Evolutionary conservation across 2,113 vertebrate species (phyloP).

Genomic region (Mustela lutreola): DNA sequence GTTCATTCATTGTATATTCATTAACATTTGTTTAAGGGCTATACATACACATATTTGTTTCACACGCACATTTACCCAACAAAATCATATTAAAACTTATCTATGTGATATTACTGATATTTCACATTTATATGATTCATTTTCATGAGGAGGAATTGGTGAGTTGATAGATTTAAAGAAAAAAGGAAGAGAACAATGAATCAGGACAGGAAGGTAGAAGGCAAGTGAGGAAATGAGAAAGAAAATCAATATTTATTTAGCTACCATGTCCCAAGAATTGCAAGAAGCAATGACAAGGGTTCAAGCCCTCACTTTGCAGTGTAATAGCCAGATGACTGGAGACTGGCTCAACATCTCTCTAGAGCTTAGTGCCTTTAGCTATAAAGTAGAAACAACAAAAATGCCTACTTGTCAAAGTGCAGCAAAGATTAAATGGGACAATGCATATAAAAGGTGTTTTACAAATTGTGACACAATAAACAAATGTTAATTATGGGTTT

Average conservation of each 20-base stretch:
- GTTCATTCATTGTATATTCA: not conserved
- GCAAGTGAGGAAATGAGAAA: conserved; percentile 44
- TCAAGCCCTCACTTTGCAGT: conserved; percentile 61
- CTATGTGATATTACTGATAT: not conserved
- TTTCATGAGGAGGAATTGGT: not conserved
- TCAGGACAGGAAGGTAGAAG: conserved; percentile 35
- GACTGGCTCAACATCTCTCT: not conserved
- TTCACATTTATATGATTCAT: not conserved
- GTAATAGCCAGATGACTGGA: conserved; percentile 8
- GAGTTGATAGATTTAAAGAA: conserved; percentile 25
- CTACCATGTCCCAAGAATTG: conserved; percentile 21
- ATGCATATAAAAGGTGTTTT: conserved; percentile 47
- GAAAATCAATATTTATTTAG: conserved; percentile 71
- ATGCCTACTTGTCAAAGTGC: not conserved
- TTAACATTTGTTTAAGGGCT: not conserved
- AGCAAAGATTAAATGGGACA: conserved; percentile 44
- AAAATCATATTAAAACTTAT: conserved; percentile 17
- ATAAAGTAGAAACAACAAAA: conserved; percentile 57
- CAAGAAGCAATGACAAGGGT: conserved; percentile 41
- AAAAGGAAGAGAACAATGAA: not conserved
- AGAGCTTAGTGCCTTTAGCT: not conserved
- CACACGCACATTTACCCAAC: not conserved
- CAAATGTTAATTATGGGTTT: conserved; percentile 56
- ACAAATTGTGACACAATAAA: conserved; percentile 40
- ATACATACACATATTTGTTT: not conserved